Percentiles rank a stretch among this genome's conserved stretches.
phyloP scores from a whole-genome alignment of 2,888 invertebrate species.

The Epinotia nisella region DNA sequence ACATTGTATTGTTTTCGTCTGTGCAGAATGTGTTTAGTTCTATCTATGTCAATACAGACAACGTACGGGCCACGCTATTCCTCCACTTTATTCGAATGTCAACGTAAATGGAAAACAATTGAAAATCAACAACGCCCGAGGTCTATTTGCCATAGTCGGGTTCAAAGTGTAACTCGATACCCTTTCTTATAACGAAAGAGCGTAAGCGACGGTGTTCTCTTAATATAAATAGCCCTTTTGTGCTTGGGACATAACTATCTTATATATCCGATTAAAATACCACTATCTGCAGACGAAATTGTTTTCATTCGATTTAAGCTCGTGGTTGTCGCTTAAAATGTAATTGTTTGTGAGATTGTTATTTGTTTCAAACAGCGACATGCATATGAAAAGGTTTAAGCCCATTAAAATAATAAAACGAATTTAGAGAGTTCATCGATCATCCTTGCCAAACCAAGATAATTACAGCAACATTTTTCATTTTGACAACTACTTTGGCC shows the following conservation, averaged over 20 bases:
- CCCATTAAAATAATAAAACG: too few species aligned
- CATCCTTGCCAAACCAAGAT: too few species aligned
- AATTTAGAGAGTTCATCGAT: too few species aligned
- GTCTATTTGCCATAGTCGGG: conserved; percentile 37
- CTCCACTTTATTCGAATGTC: conserved; percentile 40
- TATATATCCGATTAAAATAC: conserved; percentile 42
- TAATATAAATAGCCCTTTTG: background rate
- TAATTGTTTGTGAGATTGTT: conserved; percentile 11
- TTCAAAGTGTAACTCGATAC: conserved; percentile 44
- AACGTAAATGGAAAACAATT: conserved; percentile 44
- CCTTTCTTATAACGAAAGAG: background rate
- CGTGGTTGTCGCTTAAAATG: conserved; percentile 10
- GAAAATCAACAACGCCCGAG: conserved; percentile 44
- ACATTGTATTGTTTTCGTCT: background rate
- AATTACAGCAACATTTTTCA: too few species aligned
- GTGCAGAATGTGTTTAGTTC: background rate
- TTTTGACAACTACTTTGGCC: too few species aligned
- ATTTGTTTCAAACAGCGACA: background rate
- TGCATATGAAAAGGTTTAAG: background rate
- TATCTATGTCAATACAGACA: conserved; percentile 17
- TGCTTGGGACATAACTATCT: conserved; percentile 1
- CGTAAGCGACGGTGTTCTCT: background rate
- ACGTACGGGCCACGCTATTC: conserved; percentile 17
- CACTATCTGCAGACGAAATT: conserved; percentile 37
- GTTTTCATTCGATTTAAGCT: conserved; percentile 34